Conservation (phyloP, 2,888 invertebrate genomes). For the Xestoiulus laeticollis region DNA sequence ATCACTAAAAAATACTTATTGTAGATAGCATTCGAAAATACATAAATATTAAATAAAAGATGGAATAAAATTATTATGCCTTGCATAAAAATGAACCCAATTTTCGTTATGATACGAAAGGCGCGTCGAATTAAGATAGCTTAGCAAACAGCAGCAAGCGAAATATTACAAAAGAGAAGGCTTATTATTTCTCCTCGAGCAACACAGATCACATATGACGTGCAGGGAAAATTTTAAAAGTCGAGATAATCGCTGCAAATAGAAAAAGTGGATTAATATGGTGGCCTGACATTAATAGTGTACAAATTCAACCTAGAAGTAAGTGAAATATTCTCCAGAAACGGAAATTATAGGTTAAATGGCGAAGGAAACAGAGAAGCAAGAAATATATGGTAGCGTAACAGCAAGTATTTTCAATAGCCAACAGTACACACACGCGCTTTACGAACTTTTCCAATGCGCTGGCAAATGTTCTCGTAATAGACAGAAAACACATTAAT, state of each 20-base stretch:
- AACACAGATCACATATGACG: constrained; percentile 47
- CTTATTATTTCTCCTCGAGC: constrained; percentile 34
- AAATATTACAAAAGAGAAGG: background rate
- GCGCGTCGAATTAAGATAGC: background rate
- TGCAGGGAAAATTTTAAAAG: constrained; percentile 50
- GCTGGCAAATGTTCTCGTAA: background rate
- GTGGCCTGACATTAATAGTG: background rate
- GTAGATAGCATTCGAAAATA: background rate
- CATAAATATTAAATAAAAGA: constrained; percentile 7
- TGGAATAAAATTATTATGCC: background rate
- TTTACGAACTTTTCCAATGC: no score
- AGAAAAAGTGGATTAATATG: constrained; percentile 46
- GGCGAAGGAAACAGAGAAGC: background rate
- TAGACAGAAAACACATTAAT: background rate
- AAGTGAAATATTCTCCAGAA: background rate
- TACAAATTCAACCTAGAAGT: background rate
- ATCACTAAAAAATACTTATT: background rate
- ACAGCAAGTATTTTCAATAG: background rate
- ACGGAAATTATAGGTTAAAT: background rate
- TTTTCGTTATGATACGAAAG: background rate
- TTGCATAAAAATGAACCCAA: background rate
- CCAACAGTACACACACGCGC: background rate
- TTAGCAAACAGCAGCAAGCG: constrained; percentile 4
- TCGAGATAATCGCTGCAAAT: constrained; percentile 53
- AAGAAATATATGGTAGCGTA: background rate